phyloP scores from a whole-genome alignment of 2,888 invertebrate species.

The Apomyelois bistriatella region DNA sequence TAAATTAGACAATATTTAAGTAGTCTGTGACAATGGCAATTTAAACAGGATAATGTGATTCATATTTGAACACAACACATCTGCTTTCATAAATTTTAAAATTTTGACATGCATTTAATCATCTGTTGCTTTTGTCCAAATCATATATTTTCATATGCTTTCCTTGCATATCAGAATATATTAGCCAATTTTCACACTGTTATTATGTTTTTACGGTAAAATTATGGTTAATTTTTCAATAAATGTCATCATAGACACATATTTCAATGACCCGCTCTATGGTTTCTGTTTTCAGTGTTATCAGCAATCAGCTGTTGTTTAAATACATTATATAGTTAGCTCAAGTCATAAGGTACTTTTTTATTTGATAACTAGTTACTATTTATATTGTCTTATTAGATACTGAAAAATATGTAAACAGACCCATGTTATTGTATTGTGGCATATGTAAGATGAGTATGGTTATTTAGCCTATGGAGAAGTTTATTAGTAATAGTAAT shows the following conservation, averaged over 20 bases:
- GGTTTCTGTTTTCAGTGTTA: constrained; percentile 11
- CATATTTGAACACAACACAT: not conserved
- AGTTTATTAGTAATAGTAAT: no score
- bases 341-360: not conserved
- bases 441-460: no score
- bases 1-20: constrained; percentile 25
- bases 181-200: no score
- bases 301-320: constrained; percentile 11
- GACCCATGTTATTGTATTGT: no score
- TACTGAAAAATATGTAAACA: no score
- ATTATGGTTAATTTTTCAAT: not conserved
- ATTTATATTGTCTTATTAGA: no score
- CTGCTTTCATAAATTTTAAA: not conserved
- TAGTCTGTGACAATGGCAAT: constrained; percentile 11
- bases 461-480: no score
- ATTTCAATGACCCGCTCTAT: not conserved
- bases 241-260: not conserved
- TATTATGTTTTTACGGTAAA: not conserved
- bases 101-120: no score
- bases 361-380: not conserved
- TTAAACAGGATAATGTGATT: not conserved
- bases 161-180: no score
- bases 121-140: no score
- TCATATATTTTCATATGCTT: no score
- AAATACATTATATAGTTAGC: not conserved